These are phyloP conservation scores for Bostrychus sinensis DNA, from an alignment of 2,113 vertebrate genomes.

Conservation along the genomic window DNA sequence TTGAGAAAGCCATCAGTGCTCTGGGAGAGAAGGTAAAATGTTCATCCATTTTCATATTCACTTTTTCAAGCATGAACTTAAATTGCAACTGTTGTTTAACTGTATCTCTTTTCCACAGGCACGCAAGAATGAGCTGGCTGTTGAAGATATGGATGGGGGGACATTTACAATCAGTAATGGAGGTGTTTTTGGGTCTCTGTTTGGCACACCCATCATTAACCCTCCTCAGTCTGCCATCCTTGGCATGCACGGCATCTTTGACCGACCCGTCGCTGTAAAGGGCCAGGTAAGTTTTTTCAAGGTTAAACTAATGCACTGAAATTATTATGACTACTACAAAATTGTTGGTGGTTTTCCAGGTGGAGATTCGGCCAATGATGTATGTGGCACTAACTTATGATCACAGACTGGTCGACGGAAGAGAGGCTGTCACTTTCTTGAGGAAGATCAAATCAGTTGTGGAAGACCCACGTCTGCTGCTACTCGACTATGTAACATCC, in stretches of 20 bases:
- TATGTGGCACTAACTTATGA: slow-evolving; percentile 93
- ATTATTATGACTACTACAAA: not conserved
- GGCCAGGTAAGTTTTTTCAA: slow-evolving; percentile 82
- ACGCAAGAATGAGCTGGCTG: slow-evolving; percentile 91
- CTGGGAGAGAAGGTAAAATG: slow-evolving; percentile 91
- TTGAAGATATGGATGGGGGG: slow-evolving; percentile 96
- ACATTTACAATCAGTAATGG: slow-evolving; percentile 97
- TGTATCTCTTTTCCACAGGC: slow-evolving; percentile 74
- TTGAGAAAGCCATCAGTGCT: slow-evolving; percentile 88
- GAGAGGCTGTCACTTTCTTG: slow-evolving; percentile 94
- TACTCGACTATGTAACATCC: slow-evolving; percentile 88
- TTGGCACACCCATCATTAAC: slow-evolving; percentile 96
- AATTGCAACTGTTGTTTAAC: not conserved
- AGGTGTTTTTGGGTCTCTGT: slow-evolving; percentile 93
- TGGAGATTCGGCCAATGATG: slow-evolving; percentile 96
- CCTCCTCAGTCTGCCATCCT: slow-evolving; percentile 95
- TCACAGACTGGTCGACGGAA: slow-evolving; percentile 92
- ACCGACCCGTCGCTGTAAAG: slow-evolving; percentile 88
- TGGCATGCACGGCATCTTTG: slow-evolving; percentile 94
- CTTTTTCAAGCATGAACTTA: not conserved
- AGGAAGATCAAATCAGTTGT: slow-evolving; percentile 94
- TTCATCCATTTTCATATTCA: not conserved
- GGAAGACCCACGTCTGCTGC: slow-evolving; percentile 92
- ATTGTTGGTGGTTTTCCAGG: slow-evolving; percentile 70
- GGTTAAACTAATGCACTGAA: not conserved